Percentiles rank a stretch among this genome's conserved stretches.
These are phyloP conservation scores for Eucidaris tribuloides DNA, from an alignment of 35 echinoderm and acorn worm genomes.

Conservation along the genomic window DNA sequence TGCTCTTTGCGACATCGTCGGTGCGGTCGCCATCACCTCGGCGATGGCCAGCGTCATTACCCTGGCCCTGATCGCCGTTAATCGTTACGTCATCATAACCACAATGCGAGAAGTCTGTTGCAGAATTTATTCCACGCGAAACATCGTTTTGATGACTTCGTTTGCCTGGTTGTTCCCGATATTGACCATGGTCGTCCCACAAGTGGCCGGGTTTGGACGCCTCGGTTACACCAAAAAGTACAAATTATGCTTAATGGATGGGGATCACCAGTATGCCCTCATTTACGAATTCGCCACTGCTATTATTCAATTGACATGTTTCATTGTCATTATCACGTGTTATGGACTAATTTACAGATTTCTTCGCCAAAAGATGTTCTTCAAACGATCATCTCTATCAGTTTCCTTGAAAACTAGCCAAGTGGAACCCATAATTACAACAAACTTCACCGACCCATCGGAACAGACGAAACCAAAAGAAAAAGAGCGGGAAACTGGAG, in stretches of 20 bases:
- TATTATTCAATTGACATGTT: constrained; percentile 5
- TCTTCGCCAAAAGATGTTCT: constrained; percentile 17
- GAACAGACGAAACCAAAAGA: too few species aligned
- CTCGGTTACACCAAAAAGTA: constrained; percentile 27
- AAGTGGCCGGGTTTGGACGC: background rate
- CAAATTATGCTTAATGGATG: constrained; percentile 13
- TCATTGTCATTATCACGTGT: constrained; percentile 18
- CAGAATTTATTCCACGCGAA: constrained; percentile 22
- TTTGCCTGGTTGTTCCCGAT: constrained; percentile 8
- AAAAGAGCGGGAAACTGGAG: background rate
- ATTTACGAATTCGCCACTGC: constrained; percentile 17
- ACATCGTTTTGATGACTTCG: constrained; percentile 7
- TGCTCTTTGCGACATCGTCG: constrained; percentile 45
- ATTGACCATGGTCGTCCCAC: background rate
- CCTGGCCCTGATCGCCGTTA: constrained; percentile 40
- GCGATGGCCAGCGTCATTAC: constrained; percentile 42
- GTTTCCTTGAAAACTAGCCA: too few species aligned
- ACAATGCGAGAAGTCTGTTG: background rate
- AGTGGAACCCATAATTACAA: too few species aligned
- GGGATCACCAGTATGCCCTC: constrained; percentile 7
- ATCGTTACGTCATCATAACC: constrained; percentile 37
- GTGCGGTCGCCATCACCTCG: constrained; percentile 40
- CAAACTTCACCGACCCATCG: too few species aligned
- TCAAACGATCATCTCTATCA: too few species aligned
- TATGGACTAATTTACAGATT: constrained; percentile 21